Percentiles rank a stretch among this genome's conserved stretches.
phyloP scores from a whole-genome alignment of 2,888 invertebrate genomes.

The Oligia strigilis region DNA sequence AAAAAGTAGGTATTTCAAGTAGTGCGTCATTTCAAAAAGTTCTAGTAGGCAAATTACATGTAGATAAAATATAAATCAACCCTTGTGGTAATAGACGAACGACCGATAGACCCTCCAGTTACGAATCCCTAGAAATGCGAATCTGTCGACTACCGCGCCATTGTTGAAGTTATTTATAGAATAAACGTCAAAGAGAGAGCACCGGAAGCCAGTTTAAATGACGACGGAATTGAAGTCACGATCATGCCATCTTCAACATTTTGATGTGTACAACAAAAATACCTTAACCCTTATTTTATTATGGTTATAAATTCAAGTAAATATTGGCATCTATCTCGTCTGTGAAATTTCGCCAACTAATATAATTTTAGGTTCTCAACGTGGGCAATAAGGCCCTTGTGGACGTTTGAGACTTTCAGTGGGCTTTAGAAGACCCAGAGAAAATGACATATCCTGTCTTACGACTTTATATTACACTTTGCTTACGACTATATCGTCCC shows the following conservation, averaged over 20 bases:
- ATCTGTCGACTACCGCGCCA: constrained; percentile 15
- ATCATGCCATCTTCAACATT: constrained; percentile 6
- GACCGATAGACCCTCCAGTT: constrained; percentile 11
- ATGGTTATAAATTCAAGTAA: not conserved
- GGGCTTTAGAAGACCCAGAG: not conserved
- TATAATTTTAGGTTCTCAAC: not conserved
- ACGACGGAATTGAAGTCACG: constrained; percentile 23
- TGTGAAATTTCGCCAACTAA: not conserved
- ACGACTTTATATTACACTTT: not conserved
- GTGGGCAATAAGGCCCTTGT: not conserved
- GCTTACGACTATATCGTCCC: too few species aligned
- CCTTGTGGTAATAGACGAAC: not conserved
- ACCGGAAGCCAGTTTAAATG: constrained; percentile 31
- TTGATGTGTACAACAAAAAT: constrained; percentile 5
- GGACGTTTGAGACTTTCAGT: not conserved
- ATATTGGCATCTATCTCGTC: not conserved
- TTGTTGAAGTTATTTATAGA: constrained; percentile 49
- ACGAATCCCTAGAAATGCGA: constrained; percentile 33
- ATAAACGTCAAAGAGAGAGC: constrained; percentile 37
- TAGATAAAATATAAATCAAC: not conserved
- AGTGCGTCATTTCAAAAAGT: not conserved
- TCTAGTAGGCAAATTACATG: not conserved
- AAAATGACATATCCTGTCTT: not conserved
- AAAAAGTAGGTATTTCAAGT: not conserved
- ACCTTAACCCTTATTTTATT: constrained; percentile 4